Evolutionary conservation across 2,113 vertebrate genomes (phyloP), one percentile per base, ranked within the genome.

Genomic region (Eurystomus gularis): DNA sequence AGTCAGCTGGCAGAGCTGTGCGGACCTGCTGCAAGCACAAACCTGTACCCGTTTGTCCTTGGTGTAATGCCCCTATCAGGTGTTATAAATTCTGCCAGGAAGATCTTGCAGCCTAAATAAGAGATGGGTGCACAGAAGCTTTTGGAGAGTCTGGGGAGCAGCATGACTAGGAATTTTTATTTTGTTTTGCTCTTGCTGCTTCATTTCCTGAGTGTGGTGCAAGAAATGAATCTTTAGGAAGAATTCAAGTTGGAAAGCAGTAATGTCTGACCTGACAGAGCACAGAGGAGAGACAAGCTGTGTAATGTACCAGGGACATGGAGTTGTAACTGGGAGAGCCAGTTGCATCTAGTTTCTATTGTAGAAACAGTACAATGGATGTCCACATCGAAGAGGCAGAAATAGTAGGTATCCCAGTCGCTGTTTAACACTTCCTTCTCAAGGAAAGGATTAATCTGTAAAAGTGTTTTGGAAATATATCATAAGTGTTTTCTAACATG

Each of bases 281-380:
- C 1, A 0, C 26, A 35, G 57, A 71, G 33, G 21, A 46, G 13
- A 39, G 61, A 10, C 35, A 46, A 4, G 23, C 71, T 62, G 5
- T 48, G 7, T 39, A 21, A 44, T 3, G 11, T 52, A 55, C 29
- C 12, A 49, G 14, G n/a, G 55, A 61, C 0, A 0, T 69, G 58
- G 71, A 70, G 15, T 8, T 85, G 18, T 46, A 35, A 54, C 44
- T 57, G 28, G 69, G 7, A 33, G 55, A 91, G 13, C 31, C 52
- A n/a, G 20, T 18, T 68, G 17, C 57, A 44, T 81, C 31, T 40
- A 4, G 17, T 69, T 88, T 61, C 75, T 90, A 7, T 40, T 39
- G 13, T 4, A 62, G 31, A 60, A 25, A 37, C 28, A 65, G 17
- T 11, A n/a, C 24, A 37, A 10, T 46, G n/a, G 19, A 62, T 42